Conservation (phyloP, 30 jellyfish, hydroid and myxozoan species). For the Aurelia coerulea region DNA sequence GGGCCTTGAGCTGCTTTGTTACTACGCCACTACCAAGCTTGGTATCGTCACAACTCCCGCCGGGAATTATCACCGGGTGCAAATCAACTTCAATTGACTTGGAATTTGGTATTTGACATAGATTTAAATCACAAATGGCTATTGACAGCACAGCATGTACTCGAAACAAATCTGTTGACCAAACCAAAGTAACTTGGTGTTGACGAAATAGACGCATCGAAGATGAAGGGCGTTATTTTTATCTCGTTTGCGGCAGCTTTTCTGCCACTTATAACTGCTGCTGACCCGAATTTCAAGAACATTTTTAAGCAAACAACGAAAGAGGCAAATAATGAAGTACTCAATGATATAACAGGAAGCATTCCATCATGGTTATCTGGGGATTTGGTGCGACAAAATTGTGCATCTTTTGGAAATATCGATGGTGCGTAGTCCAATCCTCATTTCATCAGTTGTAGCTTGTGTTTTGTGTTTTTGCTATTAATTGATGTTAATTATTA, state of each 20-base stretch:
- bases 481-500: neutral
- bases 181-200: too few relatives aligned
- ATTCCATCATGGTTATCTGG: conserved; percentile 64
- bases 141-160: too few relatives aligned
- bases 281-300: conserved; percentile 57
- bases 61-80: too few relatives aligned
- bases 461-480: neutral
- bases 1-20: too few relatives aligned
- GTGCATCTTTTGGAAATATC: conserved; percentile 68
- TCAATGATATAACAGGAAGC: conserved; percentile 15
- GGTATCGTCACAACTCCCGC: too few relatives aligned
- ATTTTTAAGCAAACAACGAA: conserved; percentile 50
- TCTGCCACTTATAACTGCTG: neutral
- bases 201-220: too few relatives aligned
- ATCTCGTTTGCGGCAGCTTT: neutral
- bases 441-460: neutral
- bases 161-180: too few relatives aligned
- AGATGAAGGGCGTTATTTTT: neutral
- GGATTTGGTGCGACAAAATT: conserved; percentile 67
- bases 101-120: too few relatives aligned
- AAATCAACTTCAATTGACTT: too few relatives aligned
- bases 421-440: conserved; percentile 50
- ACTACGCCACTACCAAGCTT: too few relatives aligned
- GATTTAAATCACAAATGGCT: too few relatives aligned
- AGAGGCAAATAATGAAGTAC: conserved; percentile 42